Evolutionary conservation across 2,797 vertebrate species (phyloP), one percentile per base, ranked within the genome.

Genomic region (Macroramphosus scolopax): DNA sequence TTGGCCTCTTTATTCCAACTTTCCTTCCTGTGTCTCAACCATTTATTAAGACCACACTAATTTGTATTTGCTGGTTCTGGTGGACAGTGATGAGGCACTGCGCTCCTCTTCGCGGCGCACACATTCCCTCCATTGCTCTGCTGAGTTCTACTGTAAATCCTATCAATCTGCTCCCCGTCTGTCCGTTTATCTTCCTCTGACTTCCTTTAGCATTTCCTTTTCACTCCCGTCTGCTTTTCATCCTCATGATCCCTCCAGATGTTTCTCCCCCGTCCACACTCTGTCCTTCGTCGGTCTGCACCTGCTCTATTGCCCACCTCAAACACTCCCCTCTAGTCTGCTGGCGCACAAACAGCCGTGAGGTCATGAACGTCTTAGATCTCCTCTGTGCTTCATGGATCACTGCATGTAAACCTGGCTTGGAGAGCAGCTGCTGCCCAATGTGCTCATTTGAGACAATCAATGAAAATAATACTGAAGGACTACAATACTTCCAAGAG

Each of bases 391-490:
- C 53, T 53, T 66, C 55, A 32, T 33, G 48, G 51, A 65, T 53
- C 42, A 38, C 46, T 36, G 51, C 45, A 8, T 50, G 58, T 43
- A 64, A 76, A 66, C 56, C 53, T 45, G 48, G 64, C 60, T 52
- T 35, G 39, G 43, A 60, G 73, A 81, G 75, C 80, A 85, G 84
- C 74, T 81, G 84, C 68, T 78, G 57, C 63, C 55, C 72, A 79
- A 77, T 80, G 77, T 75, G 53, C 66, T 75, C 68, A 58, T 77
- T 61, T 63, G 25, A 68, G 73, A 69, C 68, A 80, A 77, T 81
- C 72, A 79, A 76, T 77, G 72, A 68, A 60, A 75, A 71, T 63
- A 77, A 81, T 56, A 68, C 47, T 36, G 57, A 72, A 51, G 55
- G 34, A 61, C 57, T 17, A 68, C 69, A 77, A 76, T 72, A 55